Evolutionary conservation across 2,113 vertebrate species (phyloP).

Genomic region (Malurus melanocephalus): DNA sequence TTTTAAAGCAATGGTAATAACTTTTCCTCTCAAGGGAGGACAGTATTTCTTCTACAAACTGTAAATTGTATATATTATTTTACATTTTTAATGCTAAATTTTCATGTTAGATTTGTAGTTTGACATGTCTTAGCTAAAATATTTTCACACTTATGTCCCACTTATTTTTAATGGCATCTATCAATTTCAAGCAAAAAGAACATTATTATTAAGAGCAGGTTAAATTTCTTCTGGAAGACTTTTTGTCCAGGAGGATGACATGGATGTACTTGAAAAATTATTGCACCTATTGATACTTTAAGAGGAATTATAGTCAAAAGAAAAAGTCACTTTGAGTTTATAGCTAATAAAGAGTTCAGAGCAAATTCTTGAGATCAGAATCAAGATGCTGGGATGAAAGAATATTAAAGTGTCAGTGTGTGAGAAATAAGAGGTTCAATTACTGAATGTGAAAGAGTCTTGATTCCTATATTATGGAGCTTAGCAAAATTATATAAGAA

Average conservation of each 20-base stretch:
- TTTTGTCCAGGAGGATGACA: background rate
- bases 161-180: background rate
- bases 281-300: background rate
- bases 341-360: background rate
- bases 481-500: background rate
- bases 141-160: background rate
- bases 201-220: background rate
- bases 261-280: background rate
- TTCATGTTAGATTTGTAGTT: background rate
- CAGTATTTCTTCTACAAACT: background rate
- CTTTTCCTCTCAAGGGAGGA: background rate
- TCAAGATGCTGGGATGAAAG: background rate
- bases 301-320: background rate
- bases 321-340: background rate
- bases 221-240: background rate
- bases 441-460: background rate
- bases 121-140: background rate
- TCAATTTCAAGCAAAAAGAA: background rate
- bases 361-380: background rate
- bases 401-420: background rate
- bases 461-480: background rate
- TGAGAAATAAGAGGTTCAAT: background rate
- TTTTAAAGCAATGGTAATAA: constrained; percentile 1
- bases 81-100: background rate
- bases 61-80: background rate